Evolutionary conservation across 2,797 vertebrate genomes (phyloP).

Genomic region (Eidolon dupreanum): DNA sequence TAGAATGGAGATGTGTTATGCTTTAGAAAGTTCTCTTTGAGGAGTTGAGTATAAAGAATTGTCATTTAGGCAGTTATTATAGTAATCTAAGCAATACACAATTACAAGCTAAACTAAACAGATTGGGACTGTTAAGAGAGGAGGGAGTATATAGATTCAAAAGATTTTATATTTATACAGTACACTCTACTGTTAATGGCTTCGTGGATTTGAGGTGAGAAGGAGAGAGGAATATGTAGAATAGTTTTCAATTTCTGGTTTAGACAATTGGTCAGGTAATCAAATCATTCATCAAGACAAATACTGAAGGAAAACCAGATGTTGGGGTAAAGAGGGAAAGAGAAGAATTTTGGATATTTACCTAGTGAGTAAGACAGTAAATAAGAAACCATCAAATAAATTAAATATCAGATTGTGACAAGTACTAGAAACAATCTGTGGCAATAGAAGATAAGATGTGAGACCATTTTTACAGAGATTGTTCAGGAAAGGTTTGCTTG

Average conservation of each 20-base stretch:
- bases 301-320: neutral
- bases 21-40: conserved; percentile 47
- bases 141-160: neutral
- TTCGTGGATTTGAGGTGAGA: neutral
- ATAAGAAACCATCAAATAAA: neutral
- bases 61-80: neutral
- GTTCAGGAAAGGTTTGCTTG: neutral
- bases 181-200: neutral
- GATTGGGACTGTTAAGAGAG: neutral
- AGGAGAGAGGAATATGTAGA: neutral
- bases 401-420: neutral
- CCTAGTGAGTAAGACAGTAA: neutral
- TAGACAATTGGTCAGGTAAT: neutral
- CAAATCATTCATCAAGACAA: neutral
- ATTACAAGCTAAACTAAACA: conserved; percentile 17
- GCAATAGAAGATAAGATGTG: neutral
- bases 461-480: neutral
- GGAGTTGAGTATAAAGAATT: neutral
- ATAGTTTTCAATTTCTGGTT: neutral
- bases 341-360: neutral
- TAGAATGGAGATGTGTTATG: neutral
- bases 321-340: neutral
- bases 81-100: neutral
- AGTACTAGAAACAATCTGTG: neutral
- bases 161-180: neutral